These are phyloP conservation scores for Eupithecia dodoneata DNA, from an alignment of 2,888 invertebrate genomes.

Conservation along the genomic window DNA sequence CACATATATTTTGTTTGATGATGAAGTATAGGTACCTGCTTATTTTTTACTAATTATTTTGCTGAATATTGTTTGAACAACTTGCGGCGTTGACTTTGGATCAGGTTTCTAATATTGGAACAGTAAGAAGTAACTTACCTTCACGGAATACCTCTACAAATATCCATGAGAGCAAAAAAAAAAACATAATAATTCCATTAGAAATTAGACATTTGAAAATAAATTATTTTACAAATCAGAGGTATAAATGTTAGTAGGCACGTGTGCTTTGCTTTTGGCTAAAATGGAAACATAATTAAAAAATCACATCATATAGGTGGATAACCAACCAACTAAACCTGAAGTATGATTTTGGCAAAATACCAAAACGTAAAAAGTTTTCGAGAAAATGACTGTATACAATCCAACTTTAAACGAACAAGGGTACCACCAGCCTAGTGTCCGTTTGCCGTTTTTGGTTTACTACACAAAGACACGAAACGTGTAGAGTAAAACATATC, in stretches of 20 bases:
- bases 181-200: conserved; percentile 22
- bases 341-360: too few species aligned
- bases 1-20: too few species aligned
- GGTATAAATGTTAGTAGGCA: not conserved
- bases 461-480: too few species aligned
- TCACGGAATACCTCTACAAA: conserved; percentile 47
- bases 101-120: not conserved
- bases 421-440: too few species aligned
- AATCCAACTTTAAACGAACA: too few species aligned
- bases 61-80: not conserved
- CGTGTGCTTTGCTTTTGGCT: not conserved
- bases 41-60: too few species aligned
- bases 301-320: not conserved
- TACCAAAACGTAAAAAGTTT: too few species aligned
- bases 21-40: too few species aligned
- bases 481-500: too few species aligned
- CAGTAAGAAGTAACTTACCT: conserved; percentile 45
- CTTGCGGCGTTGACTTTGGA: not conserved
- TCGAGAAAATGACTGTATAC: too few species aligned
- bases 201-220: not conserved
- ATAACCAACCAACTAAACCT: too few species aligned
- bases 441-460: too few species aligned
- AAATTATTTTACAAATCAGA: not conserved
- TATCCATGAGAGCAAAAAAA: conserved; percentile 43
- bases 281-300: not conserved